Conservation (phyloP, 2,797 vertebrate species). For the Nothura maculosa region DNA sequence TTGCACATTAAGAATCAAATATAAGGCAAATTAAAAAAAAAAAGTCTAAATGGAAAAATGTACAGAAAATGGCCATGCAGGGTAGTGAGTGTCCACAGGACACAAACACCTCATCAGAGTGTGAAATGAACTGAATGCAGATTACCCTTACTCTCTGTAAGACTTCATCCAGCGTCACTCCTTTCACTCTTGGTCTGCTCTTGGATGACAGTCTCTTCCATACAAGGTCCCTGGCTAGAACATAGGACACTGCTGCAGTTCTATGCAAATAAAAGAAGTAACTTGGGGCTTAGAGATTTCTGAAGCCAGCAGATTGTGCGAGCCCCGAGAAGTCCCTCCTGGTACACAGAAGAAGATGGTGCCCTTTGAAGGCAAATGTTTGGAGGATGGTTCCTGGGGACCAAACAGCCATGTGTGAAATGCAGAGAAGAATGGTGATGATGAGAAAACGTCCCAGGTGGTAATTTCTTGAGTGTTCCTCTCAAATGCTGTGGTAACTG, state of each 20-base stretch:
- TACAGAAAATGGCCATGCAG: background rate
- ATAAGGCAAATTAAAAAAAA: too few species aligned
- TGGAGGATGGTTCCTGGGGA: conserved; percentile 55
- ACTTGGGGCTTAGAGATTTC: background rate
- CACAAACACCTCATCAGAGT: background rate
- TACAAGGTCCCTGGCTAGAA: background rate
- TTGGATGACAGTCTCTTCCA: background rate
- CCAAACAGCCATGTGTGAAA: conserved; percentile 40
- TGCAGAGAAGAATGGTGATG: conserved; percentile 19
- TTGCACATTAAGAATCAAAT: background rate
- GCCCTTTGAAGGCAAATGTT: conserved; percentile 47
- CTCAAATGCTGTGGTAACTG: background rate
- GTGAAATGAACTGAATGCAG: background rate
- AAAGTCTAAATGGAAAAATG: background rate
- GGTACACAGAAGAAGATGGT: background rate
- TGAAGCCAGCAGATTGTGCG: background rate
- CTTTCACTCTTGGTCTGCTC: background rate
- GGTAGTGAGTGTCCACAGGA: background rate
- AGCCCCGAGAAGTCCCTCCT: conserved; percentile 50
- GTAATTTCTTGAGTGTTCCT: background rate
- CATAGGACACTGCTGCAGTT: background rate
- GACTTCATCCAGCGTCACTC: rapidly evolving
- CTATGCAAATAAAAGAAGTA: background rate
- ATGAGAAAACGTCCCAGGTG: background rate
- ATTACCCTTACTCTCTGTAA: background rate